Evolutionary conservation across 92 coral and sea anemone species (phyloP).

Genomic region (Palythoa heliodiscus): DNA sequence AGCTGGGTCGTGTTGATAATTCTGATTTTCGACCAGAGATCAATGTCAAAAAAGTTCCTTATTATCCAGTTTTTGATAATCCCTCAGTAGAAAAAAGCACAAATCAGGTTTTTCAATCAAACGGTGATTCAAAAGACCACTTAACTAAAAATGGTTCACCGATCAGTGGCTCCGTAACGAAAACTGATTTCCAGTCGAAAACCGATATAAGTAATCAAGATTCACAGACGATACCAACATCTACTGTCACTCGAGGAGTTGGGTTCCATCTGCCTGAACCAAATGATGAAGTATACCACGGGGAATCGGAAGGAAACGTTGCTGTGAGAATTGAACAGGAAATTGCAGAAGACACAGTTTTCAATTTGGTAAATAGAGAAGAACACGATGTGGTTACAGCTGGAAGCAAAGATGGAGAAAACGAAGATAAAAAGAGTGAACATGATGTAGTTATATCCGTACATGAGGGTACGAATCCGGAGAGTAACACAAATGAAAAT

Average conservation of each 20-base stretch:
- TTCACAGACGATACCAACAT: background rate
- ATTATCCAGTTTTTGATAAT: slow-evolving; percentile 13
- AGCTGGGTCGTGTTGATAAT: slow-evolving; percentile 6
- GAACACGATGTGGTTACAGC: background rate
- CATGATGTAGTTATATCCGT: background rate
- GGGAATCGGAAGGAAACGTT: background rate
- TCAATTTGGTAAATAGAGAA: background rate
- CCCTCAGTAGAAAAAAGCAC: background rate
- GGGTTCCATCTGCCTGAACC: slow-evolving; percentile 34
- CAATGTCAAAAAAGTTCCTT: slow-evolving; percentile 11
- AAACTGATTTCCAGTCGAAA: background rate
- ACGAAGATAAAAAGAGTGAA: background rate
- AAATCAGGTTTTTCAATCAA: slow-evolving; percentile 4
- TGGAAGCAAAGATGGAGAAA: background rate
- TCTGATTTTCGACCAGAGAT: slow-evolving; percentile 8
- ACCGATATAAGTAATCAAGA: background rate
- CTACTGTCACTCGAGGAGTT: background rate
- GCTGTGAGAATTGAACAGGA: background rate
- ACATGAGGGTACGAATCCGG: background rate
- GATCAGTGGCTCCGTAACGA: background rate
- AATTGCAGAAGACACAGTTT: background rate
- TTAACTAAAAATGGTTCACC: background rate
- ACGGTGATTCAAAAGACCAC: slow-evolving; percentile 4
- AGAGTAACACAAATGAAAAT: background rate
- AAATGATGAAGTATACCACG: background rate